Base-by-base conservation (phyloP, 2,888 invertebrate species). In the Andricus curvator region DNA sequence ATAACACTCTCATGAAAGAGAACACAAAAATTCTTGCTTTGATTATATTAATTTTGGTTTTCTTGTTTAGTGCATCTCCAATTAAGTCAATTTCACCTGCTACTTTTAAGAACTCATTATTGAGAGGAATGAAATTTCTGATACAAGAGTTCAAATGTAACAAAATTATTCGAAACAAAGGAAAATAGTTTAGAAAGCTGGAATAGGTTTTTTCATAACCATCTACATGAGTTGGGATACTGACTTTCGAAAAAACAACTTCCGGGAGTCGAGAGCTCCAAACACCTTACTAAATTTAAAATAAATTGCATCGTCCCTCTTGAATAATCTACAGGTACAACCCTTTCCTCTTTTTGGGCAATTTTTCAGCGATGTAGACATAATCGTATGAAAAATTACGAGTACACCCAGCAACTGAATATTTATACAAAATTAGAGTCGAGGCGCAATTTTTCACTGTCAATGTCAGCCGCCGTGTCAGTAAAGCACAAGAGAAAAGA, bases 371-470 rank as follows among this genome's bases (percentile, higher is more conserved):
- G 15, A n/a, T 48, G 70, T 29, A 51, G 29, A 74, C 33, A 74
- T 74, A 74, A 74, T 74, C 29, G 20, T n/a, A 56, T 74, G 51
- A 56, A 74, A 56, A 74, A 56, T 56, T 56, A 74, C 56, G 33
- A 25, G 29, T 74, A 29, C 29, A 74, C 33, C 37, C 33, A 74
- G 70, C 48, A 13, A 29, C 48, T 70, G 56, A 74, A 74, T 56
- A 37, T 74, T 56, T 56, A 74, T 29, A 56, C 74, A 56, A 74
- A 51, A 56, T 56, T 56, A 74, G 33, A 51, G 20, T 44, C 29
- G 33, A n/a, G 25, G 33, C n/a, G 33, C 56, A 74, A 74, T 37
- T 74, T 74, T 56, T 74, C 51, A 51, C 70, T 70, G 70, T 51
- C 70, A 70, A 29, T 70, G 70, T 51, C 56, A 33, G 33, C 15